phyloP scores from a whole-genome alignment of 1,140 invertebrate genomes.

The fruit fly (Drosophila melanogaster) region Release_6_plus_ISO1_MT NC_004354.4:12729001-12729500 shows the following conservation, averaged over 20 bases:
- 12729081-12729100: too few species aligned
- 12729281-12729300: constrained; percentile 76
- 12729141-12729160: too few species aligned
- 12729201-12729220: too few species aligned
- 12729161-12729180: too few species aligned
- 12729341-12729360: constrained; percentile 2
- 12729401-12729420: constrained; percentile 12
- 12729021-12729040: not conserved
- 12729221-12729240: not conserved
- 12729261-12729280: constrained; percentile 8
- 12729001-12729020: too few species aligned
- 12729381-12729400: constrained; percentile 46
- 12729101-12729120: too few species aligned
- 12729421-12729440: constrained; percentile 50
- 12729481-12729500: not conserved
- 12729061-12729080: too few species aligned
- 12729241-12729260: not conserved
- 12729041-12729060: too few species aligned
- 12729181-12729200: too few species aligned
- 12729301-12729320: constrained; percentile 78
- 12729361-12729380: constrained; percentile 28
- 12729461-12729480: constrained; percentile 15
- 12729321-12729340: constrained; percentile 30
- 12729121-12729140: too few species aligned
- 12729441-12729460: constrained; percentile 17